These are phyloP conservation scores for Sceloporus tristichus DNA, from an alignment of 2,113 vertebrate genomes.

Conservation along the genomic window DNA sequence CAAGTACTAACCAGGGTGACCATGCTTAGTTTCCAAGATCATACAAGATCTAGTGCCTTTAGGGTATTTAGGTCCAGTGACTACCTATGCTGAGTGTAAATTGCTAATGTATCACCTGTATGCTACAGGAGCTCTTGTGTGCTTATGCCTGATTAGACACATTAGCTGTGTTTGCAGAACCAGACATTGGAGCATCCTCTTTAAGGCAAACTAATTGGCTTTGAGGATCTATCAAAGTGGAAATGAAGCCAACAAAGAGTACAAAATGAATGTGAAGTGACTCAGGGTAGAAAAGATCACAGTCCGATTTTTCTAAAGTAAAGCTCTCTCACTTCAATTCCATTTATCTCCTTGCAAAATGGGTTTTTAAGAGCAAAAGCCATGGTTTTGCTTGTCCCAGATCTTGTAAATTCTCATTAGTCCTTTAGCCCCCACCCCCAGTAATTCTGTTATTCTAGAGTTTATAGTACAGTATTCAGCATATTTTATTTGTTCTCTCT, in stretches of 20 bases:
- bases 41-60: too few species aligned
- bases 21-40: too few species aligned
- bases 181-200: constrained; percentile 37
- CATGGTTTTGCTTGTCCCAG: not conserved
- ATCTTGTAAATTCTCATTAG: not conserved
- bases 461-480: not conserved
- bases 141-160: constrained; percentile 7
- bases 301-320: constrained; percentile 41
- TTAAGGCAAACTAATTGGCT: constrained; percentile 58
- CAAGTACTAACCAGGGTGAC: too few species aligned
- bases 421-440: not conserved
- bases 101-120: constrained; percentile 33
- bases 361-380: not conserved
- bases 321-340: constrained; percentile 31
- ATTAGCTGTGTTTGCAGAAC: constrained; percentile 52
- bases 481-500: not conserved
- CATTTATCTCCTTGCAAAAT: constrained; percentile 25
- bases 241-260: constrained; percentile 23
- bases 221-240: constrained; percentile 26
- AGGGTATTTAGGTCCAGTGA: not conserved
- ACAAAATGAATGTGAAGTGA: constrained; percentile 12
- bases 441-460: not conserved
- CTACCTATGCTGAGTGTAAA: constrained; percentile 18
- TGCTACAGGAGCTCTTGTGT: not conserved
- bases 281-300: constrained; percentile 31